Base-by-base conservation (phyloP, 2,113 vertebrate genomes). In the Struthio camelus region DNA sequence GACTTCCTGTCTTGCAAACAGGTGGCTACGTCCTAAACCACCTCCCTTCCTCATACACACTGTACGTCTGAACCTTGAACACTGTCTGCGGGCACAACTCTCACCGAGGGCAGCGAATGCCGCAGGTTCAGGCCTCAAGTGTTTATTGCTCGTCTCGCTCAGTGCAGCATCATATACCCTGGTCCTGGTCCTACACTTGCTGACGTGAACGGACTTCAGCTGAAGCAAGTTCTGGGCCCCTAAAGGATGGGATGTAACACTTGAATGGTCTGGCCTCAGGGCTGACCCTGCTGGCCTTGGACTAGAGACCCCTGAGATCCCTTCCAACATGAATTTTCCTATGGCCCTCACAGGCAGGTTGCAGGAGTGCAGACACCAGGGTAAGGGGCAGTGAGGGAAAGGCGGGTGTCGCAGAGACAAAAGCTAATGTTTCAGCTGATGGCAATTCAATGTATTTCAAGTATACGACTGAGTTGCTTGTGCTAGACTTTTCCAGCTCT, bases 131-230 rank as follows among this genome's bases (percentile, higher is more conserved):
- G 6, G n/a, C 56, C 73, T 93, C 40, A 82, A 36, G 67, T 89
- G 94, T 94, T 94, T 89, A 96, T 15, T 83, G 59, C 79, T 40
- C 6, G 16, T n/a, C 62, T 80, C 82, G 30, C 36, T 95, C 87
- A 87, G 69, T 4, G 1, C 22, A 86, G 54, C 34, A 46, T 67
- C 67, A 23, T 11, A 10, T 1, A 73, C 24, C 64, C 50, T n/a
- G 24, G 30, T 36, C 30, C 70, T 80, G 20, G 19, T 86, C 34
- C 76, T 91, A 36, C 36, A 8, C 19, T 13, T 75, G 46, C 14
- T 44, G 15, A n/a, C 72, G 25, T 18, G 51, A 76, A 54, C 24
- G 10, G n/a, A 4, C 62, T 65, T 66, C 28, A 50, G 51, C 38
- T 54, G 25, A n/a, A 54, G 32, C 27, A 51, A 65, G 42, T 38